Base-by-base conservation (phyloP, 2,797 vertebrate genomes). In the Sebastes melanostomus region DNA sequence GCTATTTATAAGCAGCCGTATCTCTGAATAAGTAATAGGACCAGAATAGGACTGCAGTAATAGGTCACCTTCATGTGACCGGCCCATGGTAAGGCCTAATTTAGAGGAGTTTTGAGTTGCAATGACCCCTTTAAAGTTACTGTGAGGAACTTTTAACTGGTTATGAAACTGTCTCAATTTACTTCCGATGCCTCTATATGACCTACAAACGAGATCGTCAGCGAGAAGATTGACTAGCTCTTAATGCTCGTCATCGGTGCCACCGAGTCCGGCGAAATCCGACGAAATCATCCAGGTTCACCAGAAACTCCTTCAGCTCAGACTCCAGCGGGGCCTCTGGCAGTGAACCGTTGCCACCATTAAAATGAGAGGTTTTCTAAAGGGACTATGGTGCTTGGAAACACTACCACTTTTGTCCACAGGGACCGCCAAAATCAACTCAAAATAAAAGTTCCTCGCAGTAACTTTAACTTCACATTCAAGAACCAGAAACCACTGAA, bases 1-100 rank as follows among this genome's bases (percentile, higher is more conserved):
- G 61, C 85, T 91, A 86, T 88, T 88, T 86, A 81, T 86, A 83
- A 84, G 52, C 72, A 58, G 52, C 74, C 6, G 2, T 66, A 50
- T 72, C 55, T 83, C 30, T 82, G 75, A 86, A 88, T 91, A 81
- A 83, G 59, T 77, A 52, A 81, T 72, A 50, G 4, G 27, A 59
- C 58, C 38, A 63, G 72, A 85, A 84, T 46, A 83, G 34, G 25
- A 63, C 46, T 74, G 61, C 34, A 63, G 77, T n/a, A 50, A 78
- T 52, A 67, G 79, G 83, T 86, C 86, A 86, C 63, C 79, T 88
- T 82, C 52, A 34, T 72, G 62, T 18, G 25, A 42, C 14, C 18
- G 2, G 29, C 5, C 9, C 32, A n/a, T 24, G 25, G 52, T 54
- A 11, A 55, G 42, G 42, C 24, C 11, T 27, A 32, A 67, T 66